Conservation (phyloP, 2,888 invertebrate species). For the Lysandra coridon region DNA sequence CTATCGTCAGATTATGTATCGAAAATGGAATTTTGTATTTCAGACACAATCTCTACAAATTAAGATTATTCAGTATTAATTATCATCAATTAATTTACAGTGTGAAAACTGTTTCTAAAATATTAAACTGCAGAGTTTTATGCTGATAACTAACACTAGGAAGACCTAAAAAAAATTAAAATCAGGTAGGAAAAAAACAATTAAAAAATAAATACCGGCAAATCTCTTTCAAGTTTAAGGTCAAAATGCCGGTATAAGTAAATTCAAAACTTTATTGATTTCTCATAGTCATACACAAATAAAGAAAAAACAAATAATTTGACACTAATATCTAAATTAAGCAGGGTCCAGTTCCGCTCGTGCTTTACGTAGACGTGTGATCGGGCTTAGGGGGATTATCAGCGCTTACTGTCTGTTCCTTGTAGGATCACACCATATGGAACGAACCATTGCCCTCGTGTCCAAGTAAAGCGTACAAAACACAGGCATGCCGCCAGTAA, state of each 20-base stretch:
- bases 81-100: no score
- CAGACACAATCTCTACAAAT: no score
- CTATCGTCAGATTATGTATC: no score
- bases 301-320: neutral
- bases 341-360: neutral
- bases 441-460: conserved; percentile 17
- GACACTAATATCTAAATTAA: conserved; percentile 19
- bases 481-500: no score
- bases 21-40: no score
- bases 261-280: neutral
- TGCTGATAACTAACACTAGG: no score
- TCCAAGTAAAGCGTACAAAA: conserved; percentile 20
- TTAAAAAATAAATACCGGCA: neutral
- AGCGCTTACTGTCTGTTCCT: conserved; percentile 58
- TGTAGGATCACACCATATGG: conserved; percentile 48
- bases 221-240: neutral
- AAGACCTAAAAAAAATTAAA: no score
- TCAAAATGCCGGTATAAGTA: neutral
- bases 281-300: neutral
- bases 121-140: no score
- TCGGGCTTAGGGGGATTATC: conserved; percentile 35
- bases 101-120: no score
- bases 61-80: no score
- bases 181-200: no score
- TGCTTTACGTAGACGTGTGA: conserved; percentile 15